Evolutionary conservation across 2,888 invertebrate species (phyloP).

Genomic region (Leptura quadrifasciata): DNA sequence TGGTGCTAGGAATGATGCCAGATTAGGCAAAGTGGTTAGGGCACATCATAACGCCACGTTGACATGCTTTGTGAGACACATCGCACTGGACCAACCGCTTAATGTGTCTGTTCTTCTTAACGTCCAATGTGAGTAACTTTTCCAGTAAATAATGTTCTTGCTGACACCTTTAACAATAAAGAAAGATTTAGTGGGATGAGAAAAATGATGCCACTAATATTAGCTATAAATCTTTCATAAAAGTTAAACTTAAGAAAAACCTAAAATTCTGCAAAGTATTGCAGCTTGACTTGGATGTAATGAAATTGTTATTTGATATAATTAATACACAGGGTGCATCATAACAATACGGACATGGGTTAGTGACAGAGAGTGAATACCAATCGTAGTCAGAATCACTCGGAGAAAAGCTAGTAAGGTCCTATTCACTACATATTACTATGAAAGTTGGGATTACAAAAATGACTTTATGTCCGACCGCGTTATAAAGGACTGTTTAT

Average conservation of each 20-base stretch:
- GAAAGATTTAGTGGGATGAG: not conserved
- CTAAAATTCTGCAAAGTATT: not conserved
- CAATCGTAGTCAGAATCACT: no score
- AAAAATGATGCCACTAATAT: not conserved
- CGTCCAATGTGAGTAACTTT: slow-evolving; percentile 80
- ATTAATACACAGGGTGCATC: no score
- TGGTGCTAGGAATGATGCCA: slow-evolving; percentile 79
- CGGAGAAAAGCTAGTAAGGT: no score
- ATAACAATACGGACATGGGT: no score
- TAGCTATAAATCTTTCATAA: slow-evolving; percentile 1
- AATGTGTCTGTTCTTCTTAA: slow-evolving; percentile 79
- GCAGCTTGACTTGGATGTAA: no score
- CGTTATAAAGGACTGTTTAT: no score
- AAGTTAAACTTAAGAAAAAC: not conserved
- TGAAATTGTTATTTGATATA: no score
- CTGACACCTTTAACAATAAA: slow-evolving; percentile 7
- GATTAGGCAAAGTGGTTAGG: slow-evolving; percentile 84
- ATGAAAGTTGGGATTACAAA: no score
- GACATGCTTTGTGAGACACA: slow-evolving; percentile 86
- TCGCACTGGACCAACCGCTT: slow-evolving; percentile 76
- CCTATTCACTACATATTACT: no score
- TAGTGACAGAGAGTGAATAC: no score
- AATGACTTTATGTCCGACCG: no score
- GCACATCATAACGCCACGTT: slow-evolving; percentile 92
- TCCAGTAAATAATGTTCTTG: slow-evolving; percentile 10